A percentile compares a stretch with the other conserved stretches of the same genome.
phyloP scores from a whole-genome alignment of 2,797 vertebrate species.

The Eptatretus atami region DNA sequence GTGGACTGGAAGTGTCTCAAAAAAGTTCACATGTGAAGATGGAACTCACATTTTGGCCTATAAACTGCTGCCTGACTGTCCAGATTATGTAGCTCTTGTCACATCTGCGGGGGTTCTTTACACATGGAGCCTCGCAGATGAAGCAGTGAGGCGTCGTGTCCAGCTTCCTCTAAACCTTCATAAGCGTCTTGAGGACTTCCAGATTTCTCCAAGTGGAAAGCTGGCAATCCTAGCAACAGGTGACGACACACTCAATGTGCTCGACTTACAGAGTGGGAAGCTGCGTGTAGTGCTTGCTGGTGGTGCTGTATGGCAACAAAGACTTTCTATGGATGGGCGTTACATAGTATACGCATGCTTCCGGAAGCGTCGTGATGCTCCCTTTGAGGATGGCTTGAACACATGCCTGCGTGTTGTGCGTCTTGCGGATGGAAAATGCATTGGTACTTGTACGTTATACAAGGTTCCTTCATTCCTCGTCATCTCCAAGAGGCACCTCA shows the following conservation, averaged over 20 bases:
- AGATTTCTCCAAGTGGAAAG: conserved; percentile 88
- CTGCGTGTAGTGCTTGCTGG: conserved; percentile 56
- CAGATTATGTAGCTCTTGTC: conserved; percentile 67
- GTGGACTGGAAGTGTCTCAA: conserved; percentile 94
- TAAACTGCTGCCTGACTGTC: conserved; percentile 76
- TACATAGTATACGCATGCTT: conserved; percentile 90
- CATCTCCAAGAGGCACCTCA: conserved; percentile 69
- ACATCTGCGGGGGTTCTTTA: conserved; percentile 75
- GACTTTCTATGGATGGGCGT: conserved; percentile 61
- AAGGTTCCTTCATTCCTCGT: conserved; percentile 79
- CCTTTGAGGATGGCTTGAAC: conserved; percentile 15
- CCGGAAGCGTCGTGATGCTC: conserved; percentile 49
- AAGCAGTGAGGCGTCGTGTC: conserved; percentile 62
- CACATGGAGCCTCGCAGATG: conserved; percentile 82
- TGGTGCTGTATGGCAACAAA: conserved; percentile 71
- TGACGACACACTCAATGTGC: conserved; percentile 75
- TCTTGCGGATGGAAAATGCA: conserved; percentile 88
- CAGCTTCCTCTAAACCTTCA: conserved; percentile 70
- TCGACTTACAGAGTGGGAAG: conserved; percentile 78
- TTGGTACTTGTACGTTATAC: conserved; percentile 87
- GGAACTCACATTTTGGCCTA: conserved; percentile 66
- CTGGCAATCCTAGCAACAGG: conserved; percentile 73
- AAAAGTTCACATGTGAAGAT: conserved; percentile 85
- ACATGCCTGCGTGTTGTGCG: conserved; percentile 73
- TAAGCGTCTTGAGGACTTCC: conserved; percentile 78